A percentile compares a stretch with the other conserved stretches of the same genome.
phyloP scores from a whole-genome alignment of 2,797 vertebrate genomes.

The Anguilla megastoma region DNA sequence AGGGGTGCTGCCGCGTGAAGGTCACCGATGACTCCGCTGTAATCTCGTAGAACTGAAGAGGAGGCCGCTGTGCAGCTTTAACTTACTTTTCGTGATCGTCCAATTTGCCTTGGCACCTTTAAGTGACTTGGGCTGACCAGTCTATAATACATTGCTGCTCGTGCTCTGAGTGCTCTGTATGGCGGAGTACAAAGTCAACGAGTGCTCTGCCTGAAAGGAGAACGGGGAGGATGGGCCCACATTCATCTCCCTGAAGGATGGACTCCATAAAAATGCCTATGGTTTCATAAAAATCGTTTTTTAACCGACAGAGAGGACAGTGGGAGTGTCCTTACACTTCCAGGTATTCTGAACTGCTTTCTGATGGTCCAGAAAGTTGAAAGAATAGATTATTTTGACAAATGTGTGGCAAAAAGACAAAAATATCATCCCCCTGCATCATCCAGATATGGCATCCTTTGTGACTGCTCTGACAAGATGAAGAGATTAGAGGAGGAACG shows the following conservation, averaged over 20 bases:
- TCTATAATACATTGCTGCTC: background rate
- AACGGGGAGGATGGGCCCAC: background rate
- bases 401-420: conserved; percentile 43
- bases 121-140: background rate
- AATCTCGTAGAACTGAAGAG: background rate
- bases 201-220: conserved; percentile 9
- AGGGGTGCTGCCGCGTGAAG: background rate
- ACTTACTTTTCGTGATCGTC: conserved; percentile 25
- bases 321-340: conserved; percentile 45
- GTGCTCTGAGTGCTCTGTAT: background rate
- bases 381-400: conserved; percentile 62
- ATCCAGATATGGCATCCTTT: background rate
- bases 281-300: conserved; percentile 32
- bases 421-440: background rate
- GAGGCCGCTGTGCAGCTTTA: conserved; percentile 19
- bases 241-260: conserved; percentile 35
- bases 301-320: conserved; percentile 32
- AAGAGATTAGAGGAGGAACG: background rate
- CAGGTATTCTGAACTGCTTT: conserved; percentile 28
- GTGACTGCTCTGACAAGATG: background rate
- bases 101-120: conserved; percentile 6
- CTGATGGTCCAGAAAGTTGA: conserved; percentile 26
- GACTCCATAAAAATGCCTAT: conserved; percentile 37
- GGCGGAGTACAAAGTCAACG: background rate
- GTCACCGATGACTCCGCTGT: background rate